Conservation (phyloP, 2,888 invertebrate species). For the Camptogramma bilineatum region DNA sequence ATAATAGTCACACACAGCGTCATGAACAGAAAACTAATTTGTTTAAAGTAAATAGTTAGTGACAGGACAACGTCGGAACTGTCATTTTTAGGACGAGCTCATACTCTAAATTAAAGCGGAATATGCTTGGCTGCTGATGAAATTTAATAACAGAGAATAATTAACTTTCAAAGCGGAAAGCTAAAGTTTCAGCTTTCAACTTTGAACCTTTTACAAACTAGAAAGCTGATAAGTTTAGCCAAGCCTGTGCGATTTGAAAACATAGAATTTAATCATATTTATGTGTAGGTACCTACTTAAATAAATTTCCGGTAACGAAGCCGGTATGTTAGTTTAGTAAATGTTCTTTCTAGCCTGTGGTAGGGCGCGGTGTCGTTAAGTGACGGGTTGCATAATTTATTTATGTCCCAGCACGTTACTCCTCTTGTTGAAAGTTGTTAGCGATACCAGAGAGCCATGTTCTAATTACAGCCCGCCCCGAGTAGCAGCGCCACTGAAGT, state of each 20-base stretch:
- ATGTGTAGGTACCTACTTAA: not conserved
- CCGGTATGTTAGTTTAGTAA: conserved; percentile 1
- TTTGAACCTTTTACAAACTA: not conserved
- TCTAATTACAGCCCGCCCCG: conserved; percentile 44
- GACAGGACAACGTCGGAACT: not conserved
- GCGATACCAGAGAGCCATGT: conserved; percentile 53
- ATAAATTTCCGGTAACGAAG: not conserved
- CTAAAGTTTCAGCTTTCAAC: not conserved
- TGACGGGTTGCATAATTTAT: conserved; percentile 80
- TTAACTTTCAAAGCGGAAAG: not conserved
- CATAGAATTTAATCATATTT: not conserved
- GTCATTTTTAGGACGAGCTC: not conserved
- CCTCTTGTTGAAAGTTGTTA: conserved; percentile 66
- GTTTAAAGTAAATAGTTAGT: conserved; percentile 1
- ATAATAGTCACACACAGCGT: conserved; percentile 17
- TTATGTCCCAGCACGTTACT: conserved; percentile 79
- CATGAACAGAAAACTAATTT: conserved; percentile 15
- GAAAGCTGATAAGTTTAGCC: no score
- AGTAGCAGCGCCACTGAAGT: conserved; percentile 37
- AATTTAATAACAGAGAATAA: not conserved
- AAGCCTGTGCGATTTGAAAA: not conserved
- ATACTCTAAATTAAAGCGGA: not conserved
- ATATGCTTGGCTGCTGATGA: not conserved
- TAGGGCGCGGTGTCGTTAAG: conserved; percentile 63
- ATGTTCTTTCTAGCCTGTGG: conserved; percentile 31